Base-by-base conservation (phyloP, 2,888 invertebrate genomes). In the Drosophila vallismaia region DNA sequence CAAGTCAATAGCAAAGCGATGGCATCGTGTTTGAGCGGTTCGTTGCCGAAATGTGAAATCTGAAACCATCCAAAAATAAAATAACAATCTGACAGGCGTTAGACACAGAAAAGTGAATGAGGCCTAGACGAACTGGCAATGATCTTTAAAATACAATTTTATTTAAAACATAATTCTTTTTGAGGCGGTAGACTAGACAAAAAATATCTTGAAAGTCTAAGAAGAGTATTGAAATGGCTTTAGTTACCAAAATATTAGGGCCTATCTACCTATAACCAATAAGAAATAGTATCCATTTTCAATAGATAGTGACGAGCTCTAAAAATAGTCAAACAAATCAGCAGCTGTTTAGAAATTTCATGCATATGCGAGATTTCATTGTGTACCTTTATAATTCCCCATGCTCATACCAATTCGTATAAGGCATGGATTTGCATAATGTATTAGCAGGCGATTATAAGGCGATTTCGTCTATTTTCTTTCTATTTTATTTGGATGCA, bases 351-450 rank as follows among this genome's bases (percentile, higher is more conserved):
- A 72, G 69, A 78, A 86, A 83, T 84, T 88, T 88, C 87, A 88
- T 81, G 86, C 87, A 83, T 88, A 85, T 81, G 88, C 78, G 88
- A 83, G 88, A 88, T 84, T 84, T 88, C 70, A 50, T 76, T 86
- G 83, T 86, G 73, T 79, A 49, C 88, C 72, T 82, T 78, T 71
- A 74, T 77, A 80, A 75, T 75, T 80, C 77, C 72, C 67, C 51
- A 29, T n/a, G 40, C 38, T 55, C 42, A 56, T 42, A 42, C 40
- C 40, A 42, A 42, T 19, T 42, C 40, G 40, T 42, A 42, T 19
- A 42, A 19, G 8, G 14, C 40, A 50, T 12, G 14, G 49, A 86
- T 88, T 88, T 88, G 71, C 88, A 75, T 79, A 84, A 74, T 54
- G 53, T 63, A 67, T 83, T 88, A 80, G 74, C 81, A 73, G 52